These are phyloP conservation scores for Pantherophis guttatus DNA, from an alignment of 2,113 vertebrate species.

Conservation along the genomic window DNA sequence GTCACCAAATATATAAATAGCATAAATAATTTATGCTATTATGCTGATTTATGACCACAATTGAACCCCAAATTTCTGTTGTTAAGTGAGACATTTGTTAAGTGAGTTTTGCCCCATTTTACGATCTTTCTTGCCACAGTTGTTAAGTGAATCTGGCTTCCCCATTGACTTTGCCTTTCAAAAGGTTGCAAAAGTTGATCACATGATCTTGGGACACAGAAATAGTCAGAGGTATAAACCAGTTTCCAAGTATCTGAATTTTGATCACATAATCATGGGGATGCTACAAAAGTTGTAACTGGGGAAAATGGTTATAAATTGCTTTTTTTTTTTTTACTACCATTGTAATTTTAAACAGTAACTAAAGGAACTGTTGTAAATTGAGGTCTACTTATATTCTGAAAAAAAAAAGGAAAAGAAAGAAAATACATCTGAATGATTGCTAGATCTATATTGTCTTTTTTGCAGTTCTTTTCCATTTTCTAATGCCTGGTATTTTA, in stretches of 20 bases:
- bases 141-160: not conserved
- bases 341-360: not conserved
- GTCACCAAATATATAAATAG: not conserved
- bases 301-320: not conserved
- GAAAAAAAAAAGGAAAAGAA: not conserved
- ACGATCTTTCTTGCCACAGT: too few species aligned
- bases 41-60: not conserved
- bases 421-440: not conserved
- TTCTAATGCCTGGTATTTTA: not conserved
- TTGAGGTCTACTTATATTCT: not conserved
- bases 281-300: not conserved
- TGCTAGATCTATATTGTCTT: not conserved
- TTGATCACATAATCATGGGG: not conserved
- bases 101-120: too few species aligned
- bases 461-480: not conserved
- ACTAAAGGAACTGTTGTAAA: not conserved
- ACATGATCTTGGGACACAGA: not conserved
- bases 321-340: not conserved
- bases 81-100: not conserved
- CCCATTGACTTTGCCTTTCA: not conserved
- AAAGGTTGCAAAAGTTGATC: not conserved
- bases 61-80: not conserved
- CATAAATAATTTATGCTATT: not conserved
- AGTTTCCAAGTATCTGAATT: not conserved
- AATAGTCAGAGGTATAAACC: not conserved